A percentile compares a stretch with the other conserved stretches of the same genome.
These are phyloP conservation scores for Apotomis capreana DNA, from an alignment of 2,888 invertebrate species.

Conservation along the genomic window DNA sequence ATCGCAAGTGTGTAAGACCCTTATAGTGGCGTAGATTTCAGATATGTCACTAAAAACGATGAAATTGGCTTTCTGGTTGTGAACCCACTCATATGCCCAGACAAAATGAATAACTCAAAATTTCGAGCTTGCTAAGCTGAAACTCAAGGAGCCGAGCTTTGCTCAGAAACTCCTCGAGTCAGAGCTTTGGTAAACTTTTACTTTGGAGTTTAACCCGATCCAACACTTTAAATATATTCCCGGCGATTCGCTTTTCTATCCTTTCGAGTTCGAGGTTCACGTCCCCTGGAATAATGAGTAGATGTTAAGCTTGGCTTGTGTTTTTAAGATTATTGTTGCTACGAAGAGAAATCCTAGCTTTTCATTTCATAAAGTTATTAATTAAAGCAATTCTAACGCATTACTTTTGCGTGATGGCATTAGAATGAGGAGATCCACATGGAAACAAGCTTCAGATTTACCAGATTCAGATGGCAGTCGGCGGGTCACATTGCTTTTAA, in stretches of 20 bases:
- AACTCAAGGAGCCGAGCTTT: slow-evolving; percentile 3
- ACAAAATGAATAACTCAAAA: slow-evolving; percentile 15
- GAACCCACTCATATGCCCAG: slow-evolving; percentile 1
- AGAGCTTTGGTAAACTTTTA: slow-evolving; percentile 20
- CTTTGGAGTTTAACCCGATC: slow-evolving; percentile 15
- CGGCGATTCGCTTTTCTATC: slow-evolving; percentile 6
- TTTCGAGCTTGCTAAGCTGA: slow-evolving; percentile 12
- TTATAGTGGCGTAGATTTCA: no score
- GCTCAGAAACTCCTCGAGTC: slow-evolving; percentile 16
- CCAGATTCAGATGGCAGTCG: no score
- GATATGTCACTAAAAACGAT: no score
- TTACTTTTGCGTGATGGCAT: no score
- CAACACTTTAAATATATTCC: slow-evolving; percentile 15
- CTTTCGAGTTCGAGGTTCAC: background rate
- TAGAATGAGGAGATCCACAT: no score
- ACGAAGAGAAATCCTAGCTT: no score
- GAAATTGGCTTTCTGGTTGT: background rate
- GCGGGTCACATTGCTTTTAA: no score
- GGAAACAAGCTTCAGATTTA: no score
- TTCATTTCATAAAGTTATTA: no score
- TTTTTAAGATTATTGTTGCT: background rate
- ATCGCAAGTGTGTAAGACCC: no score
- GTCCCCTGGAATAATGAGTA: background rate
- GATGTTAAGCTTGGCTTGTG: background rate
- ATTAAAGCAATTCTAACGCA: no score